Base-by-base conservation (phyloP, 64 coral and sea anemone genomes). In the Actinia tenebrosa region DNA sequence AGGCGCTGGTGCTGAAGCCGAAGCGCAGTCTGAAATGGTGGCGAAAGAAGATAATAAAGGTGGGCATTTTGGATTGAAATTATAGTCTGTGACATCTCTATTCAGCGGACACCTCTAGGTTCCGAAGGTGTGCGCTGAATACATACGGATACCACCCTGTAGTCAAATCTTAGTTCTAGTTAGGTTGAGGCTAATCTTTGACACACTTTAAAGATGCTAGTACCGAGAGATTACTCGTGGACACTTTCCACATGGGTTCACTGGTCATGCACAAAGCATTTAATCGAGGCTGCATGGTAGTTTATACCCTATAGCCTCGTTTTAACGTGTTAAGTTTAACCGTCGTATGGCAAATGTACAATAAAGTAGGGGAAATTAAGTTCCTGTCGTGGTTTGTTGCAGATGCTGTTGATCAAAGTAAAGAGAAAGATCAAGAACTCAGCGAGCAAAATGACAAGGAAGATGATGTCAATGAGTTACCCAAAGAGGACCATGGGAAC, bases 1-100 rank as follows among this genome's bases (percentile, higher is more conserved):
- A 84, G 95, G 92, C 30, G 69, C 89, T 23, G 95, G 95, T 11
- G 89, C 95, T 1, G 92, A 91, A 43, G 87, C 92, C 6, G 89
- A 94, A 84, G 26, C 89, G 25, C 86, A 98, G 37, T 92, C 89
- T 50, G 84, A 94, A 58, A 56, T 98, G 56, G 95, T 98, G 27
- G 95, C 95, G 16, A 98, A 98, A 47, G 95, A 94, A 88, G 95
- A 98, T 45, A 98, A 98, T 59, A 89, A 89, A 92, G 95, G 95
- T 98, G 45, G 22, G 19, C 0, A 2, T 3, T 45, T 59, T 86
- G 47, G 47, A 50, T 50, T 50, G 4, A 50, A 50, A 50, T 50
- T 50, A 50, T 0, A 50, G 47, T 37, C 30, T 37, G 30, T 50
- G 47, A 50, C 7, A 50, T 50, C 0, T 50, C 47, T 50, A 50